Evolutionary conservation across 2,797 vertebrate species (phyloP), one percentile per base, ranked within the genome.

Genomic region (Strix occidentalis): DNA sequence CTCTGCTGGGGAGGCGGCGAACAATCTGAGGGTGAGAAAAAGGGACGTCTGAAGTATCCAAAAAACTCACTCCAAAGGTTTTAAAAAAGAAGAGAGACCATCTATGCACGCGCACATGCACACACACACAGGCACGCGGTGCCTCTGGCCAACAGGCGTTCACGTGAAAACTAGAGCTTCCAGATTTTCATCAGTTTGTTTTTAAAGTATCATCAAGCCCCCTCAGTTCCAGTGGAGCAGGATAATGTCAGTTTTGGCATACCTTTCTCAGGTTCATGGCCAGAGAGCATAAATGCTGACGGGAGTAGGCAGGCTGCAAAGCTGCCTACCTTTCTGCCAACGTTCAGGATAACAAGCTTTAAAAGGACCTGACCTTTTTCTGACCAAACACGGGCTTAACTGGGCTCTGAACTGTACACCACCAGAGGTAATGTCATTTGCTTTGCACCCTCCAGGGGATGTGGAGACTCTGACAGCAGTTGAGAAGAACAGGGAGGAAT

Each of bases 11-110:
- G 95, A 97, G 96, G 96, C 84, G 66, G 95, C 26, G 93, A 96
- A 96, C 87, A 96, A 90, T 96, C 95, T 71, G 95, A 96, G 95
- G 96, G 87, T 96, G 84, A 97, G 65, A 95, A 98, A 96, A 97
- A 97, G 58, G 94, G 95, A 96, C 48, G 66, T 53, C 89, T 96
- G 95, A 89, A 97, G 93, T 97, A 95, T 97, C 95, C 94, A 97
- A 96, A 96, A 96, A 97, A 95, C 82, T 94, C 95, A 88, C 90
- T 97, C 84, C 84, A 91, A 92, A 84, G 83, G 88, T 86, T 95
- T 94, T 69, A 37, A 45, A 92, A 95, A 96, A 96, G 89, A 60
- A 96, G 90, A 92, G 96, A 95, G 87, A 61, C 92, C 93, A 91
- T 93, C 89, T 69, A 78, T 25, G 50, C 80, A 37, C 61, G 3